Conservation (phyloP, 2,888 invertebrate genomes). For the Zonitis immaculata region DNA sequence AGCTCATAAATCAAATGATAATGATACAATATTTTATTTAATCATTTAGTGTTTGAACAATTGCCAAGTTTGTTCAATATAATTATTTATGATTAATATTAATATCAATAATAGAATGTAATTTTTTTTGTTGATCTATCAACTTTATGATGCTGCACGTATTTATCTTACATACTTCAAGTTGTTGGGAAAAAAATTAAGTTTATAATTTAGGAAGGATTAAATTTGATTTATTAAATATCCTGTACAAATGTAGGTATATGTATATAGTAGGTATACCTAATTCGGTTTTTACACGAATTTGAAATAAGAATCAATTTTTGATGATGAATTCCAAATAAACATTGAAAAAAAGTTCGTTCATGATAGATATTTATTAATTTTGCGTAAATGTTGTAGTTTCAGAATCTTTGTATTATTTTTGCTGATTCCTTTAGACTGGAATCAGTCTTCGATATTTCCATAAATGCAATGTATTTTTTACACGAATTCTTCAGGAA, state of each 20-base stretch:
- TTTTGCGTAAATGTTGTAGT: too few species aligned
- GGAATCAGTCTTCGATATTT: too few species aligned
- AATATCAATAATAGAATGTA: background rate
- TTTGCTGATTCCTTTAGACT: too few species aligned
- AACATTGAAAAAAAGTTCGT: too few species aligned
- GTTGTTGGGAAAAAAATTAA: too few species aligned
- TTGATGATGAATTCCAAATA: too few species aligned
- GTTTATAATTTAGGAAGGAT: background rate
- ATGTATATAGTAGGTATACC: background rate
- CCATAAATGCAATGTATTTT: too few species aligned
- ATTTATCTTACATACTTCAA: background rate
- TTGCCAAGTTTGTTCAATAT: background rate
- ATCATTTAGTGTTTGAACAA: background rate
- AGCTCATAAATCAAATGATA: conserved; percentile 18
- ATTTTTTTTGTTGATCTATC: background rate
- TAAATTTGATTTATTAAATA: background rate
- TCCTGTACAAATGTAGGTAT: background rate
- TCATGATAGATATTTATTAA: too few species aligned
- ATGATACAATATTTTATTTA: background rate
- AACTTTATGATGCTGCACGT: background rate
- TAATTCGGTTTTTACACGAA: too few species aligned
- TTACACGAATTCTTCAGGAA: too few species aligned
- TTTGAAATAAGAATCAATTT: too few species aligned
- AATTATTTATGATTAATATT: background rate
- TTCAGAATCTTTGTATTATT: too few species aligned